These are phyloP conservation scores for Willisornis vidua DNA, from an alignment of 2,113 vertebrate species.

Conservation along the genomic window DNA sequence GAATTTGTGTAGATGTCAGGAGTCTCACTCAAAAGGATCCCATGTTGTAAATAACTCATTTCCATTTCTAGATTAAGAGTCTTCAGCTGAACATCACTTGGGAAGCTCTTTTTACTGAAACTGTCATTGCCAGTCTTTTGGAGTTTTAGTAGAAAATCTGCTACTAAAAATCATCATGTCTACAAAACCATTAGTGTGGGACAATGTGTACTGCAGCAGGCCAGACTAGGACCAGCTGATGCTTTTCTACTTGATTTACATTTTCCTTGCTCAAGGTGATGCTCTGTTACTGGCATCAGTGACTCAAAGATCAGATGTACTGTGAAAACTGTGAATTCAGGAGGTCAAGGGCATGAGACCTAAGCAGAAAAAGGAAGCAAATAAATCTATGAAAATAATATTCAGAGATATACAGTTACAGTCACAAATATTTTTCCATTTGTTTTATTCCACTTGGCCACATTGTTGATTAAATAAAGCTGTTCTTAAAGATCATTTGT, in stretches of 20 bases:
- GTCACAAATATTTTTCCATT: neutral
- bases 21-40: neutral
- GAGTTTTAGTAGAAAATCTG: neutral
- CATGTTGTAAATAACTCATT: neutral
- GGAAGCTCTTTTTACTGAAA: neutral
- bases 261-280: conserved; percentile 65
- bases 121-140: neutral
- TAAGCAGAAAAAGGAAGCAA: neutral
- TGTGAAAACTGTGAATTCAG: conserved; percentile 4
- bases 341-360: neutral
- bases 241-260: conserved; percentile 65
- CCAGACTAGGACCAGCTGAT: conserved; percentile 59
- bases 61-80: neutral
- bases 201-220: neutral
- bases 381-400: neutral
- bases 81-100: neutral
- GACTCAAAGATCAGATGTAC: conserved; percentile 7
- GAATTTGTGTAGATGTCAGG: neutral
- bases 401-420: neutral
- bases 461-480: neutral
- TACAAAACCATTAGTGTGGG: conserved; percentile 15
- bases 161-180: neutral
- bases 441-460: neutral
- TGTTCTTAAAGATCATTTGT: neutral
- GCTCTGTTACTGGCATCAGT: conserved; percentile 21